A percentile compares a stretch with the other conserved stretches of the same genome.
Conservation (phyloP, 2,888 invertebrate species). For the Agriotes lineatus region DNA sequence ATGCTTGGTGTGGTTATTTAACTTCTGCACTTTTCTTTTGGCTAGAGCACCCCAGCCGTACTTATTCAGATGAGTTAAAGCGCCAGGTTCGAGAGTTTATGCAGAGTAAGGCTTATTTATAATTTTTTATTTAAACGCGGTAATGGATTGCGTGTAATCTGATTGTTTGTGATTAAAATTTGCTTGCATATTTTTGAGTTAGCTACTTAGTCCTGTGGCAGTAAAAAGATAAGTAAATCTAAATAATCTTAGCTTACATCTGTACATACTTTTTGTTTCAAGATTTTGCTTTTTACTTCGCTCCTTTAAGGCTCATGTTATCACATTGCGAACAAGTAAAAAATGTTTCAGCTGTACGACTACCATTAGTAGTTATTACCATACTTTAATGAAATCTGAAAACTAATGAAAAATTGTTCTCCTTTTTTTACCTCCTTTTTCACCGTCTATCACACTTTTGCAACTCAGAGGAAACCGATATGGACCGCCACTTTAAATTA, state of each 20-base stretch:
- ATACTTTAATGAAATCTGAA: neutral
- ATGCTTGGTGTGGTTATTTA: slow-evolving; percentile 24
- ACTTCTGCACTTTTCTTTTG: slow-evolving; percentile 36
- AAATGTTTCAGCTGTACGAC: slow-evolving; percentile 35
- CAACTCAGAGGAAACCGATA: slow-evolving; percentile 90
- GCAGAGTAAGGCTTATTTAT: slow-evolving; percentile 59
- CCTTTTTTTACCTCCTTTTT: neutral
- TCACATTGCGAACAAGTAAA: neutral
- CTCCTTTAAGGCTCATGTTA: slow-evolving; percentile 10
- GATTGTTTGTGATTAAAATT: neutral
- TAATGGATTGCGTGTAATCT: neutral
- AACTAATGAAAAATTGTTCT: neutral
- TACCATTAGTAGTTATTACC: neutral
- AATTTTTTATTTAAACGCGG: neutral
- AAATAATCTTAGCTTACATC: neutral
- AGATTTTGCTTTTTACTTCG: neutral
- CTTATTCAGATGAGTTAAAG: slow-evolving; percentile 62
- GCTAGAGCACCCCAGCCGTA: slow-evolving; percentile 61
- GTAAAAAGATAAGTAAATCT: neutral
- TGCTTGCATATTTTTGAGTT: neutral
- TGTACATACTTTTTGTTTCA: slow-evolving; percentile 1
- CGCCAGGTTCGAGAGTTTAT: slow-evolving; percentile 62
- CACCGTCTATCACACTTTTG: slow-evolving; percentile 44
- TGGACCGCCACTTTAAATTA: slow-evolving; percentile 96
- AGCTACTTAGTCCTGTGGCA: too few species aligned